Conservation (phyloP, 2,113 vertebrate species). For the Oxygymnocypris stewartii region DNA sequence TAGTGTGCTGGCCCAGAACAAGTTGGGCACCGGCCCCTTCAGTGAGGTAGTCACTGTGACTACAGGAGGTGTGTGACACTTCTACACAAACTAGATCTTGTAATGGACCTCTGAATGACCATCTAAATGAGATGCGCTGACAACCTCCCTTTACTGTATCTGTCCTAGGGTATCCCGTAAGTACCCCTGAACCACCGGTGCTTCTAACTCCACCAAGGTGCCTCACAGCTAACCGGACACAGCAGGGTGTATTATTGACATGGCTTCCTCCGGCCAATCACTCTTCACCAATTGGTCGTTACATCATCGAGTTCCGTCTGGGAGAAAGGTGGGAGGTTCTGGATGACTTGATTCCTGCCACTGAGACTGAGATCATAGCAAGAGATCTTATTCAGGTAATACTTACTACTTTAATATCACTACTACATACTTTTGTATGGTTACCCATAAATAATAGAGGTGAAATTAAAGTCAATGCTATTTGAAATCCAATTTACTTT, state of each 20-base stretch:
- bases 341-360: constrained; percentile 87
- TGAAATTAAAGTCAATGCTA: neutral
- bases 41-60: constrained; percentile 99
- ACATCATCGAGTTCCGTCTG: constrained; percentile 94
- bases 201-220: constrained; percentile 99
- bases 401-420: neutral
- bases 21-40: constrained; percentile 97
- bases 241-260: constrained; percentile 96
- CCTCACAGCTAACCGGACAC: constrained; percentile 99
- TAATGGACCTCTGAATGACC: neutral
- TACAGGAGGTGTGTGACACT: constrained; percentile 87
- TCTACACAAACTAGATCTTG: neutral
- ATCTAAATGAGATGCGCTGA: constrained; percentile 20
- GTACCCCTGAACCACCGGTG: constrained; percentile 99
- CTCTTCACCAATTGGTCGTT: constrained; percentile 92
- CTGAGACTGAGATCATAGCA: constrained; percentile 90
- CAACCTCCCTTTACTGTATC: neutral
- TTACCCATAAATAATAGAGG: neutral
- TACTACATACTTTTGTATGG: neutral
- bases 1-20: constrained; percentile 98
- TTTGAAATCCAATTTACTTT: neutral
- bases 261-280: constrained; percentile 98
- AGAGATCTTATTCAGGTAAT: constrained; percentile 94
- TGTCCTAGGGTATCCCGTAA: constrained; percentile 88
- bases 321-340: constrained; percentile 95